Conservation (phyloP, 2,113 vertebrate genomes). For the Eulemur rufifrons region DNA sequence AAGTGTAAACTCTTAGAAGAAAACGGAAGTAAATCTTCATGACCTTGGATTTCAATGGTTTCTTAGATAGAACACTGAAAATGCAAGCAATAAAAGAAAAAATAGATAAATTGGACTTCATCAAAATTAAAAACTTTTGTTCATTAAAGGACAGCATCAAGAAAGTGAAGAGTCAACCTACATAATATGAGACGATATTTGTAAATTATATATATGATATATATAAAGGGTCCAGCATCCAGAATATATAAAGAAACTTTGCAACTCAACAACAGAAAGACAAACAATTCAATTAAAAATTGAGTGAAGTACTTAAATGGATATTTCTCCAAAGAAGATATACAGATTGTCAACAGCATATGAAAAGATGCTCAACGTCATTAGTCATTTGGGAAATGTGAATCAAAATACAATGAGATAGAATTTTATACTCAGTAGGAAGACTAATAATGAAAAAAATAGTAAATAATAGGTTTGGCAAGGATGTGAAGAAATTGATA, state of each 20-base stretch:
- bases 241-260: not conserved
- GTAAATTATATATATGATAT: not conserved
- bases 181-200: not conserved
- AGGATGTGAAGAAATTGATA: not conserved
- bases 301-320: not conserved
- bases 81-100: not conserved
- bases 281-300: not conserved
- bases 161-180: not conserved
- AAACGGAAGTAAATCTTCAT: not conserved
- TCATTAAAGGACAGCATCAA: not conserved
- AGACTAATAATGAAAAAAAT: not conserved
- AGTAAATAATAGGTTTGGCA: not conserved
- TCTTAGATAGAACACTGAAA: not conserved
- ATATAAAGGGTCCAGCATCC: not conserved
- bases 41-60: not conserved
- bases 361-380: not conserved
- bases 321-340: not conserved
- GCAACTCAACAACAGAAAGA: not conserved
- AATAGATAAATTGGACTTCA: not conserved
- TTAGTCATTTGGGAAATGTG: not conserved
- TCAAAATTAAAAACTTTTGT: not conserved
- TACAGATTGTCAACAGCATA: not conserved
- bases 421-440: not conserved
- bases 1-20: not conserved
- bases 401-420: not conserved